A percentile compares a stretch with the other conserved stretches of the same genome.
phyloP scores from a whole-genome alignment of 2,888 invertebrate genomes.

The Melanophora roralis region DNA sequence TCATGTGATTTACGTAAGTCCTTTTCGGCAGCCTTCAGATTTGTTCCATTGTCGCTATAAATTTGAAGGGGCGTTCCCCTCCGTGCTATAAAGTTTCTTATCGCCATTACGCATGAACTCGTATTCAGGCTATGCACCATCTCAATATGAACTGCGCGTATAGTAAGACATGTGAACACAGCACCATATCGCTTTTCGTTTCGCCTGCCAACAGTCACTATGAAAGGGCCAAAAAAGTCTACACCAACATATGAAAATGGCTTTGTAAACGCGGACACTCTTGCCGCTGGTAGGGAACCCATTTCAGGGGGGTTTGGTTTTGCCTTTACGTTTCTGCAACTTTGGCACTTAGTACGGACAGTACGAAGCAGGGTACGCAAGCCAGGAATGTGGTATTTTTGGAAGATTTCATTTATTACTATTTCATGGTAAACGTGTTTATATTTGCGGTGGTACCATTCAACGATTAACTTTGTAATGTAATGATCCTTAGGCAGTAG shows the following conservation, averaged over 20 bases:
- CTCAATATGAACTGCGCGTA: too few relatives aligned
- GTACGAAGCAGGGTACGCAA: constrained; percentile 49
- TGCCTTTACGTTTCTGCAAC: constrained; percentile 28
- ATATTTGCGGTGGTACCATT: constrained; percentile 53
- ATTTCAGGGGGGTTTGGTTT: constrained; percentile 54
- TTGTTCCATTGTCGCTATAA: neutral
- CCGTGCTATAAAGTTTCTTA: constrained; percentile 35
- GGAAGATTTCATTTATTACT: constrained; percentile 2
- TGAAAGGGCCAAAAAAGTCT: constrained; percentile 53
- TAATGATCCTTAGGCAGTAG: constrained; percentile 36
- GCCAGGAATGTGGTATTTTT: constrained; percentile 16
- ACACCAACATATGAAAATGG: too few relatives aligned
- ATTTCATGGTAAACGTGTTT: constrained; percentile 54
- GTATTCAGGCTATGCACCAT: constrained; percentile 8
- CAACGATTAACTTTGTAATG: too few relatives aligned
- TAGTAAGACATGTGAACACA: constrained; percentile 45
- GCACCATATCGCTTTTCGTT: constrained; percentile 43
- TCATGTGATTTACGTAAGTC: neutral
- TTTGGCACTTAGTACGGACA: constrained; percentile 44
- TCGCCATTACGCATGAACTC: constrained; percentile 24
- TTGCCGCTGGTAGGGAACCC: constrained; percentile 52
- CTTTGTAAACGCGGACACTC: constrained; percentile 47
- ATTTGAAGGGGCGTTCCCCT: constrained; percentile 12
- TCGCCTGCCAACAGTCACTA: constrained; percentile 29
- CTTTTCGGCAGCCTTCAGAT: too few relatives aligned